Evolutionary conservation across 2,113 vertebrate genomes (phyloP), one percentile per base, ranked within the genome.

Genomic region (Gobio gobio): DNA sequence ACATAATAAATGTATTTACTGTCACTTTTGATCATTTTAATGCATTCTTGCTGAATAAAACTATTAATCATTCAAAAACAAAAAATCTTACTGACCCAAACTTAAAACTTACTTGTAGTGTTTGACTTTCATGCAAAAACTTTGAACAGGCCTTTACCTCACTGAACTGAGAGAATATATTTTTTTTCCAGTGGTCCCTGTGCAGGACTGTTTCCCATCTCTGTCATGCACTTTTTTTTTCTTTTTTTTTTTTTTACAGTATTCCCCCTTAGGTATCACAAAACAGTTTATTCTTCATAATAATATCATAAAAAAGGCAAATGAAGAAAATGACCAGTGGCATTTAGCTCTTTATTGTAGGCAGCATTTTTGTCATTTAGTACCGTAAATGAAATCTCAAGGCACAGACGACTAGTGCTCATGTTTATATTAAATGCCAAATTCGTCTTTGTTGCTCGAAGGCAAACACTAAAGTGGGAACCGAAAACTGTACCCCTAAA

Each of bases 371-470:
- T 45, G 68, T 72, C 40, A 72, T 73, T 73, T 73, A 72, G 36
- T 2, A 29, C 73, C 24, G 16, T 29, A 76, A 76, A 76, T 10
- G 8, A 76, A 76, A 76, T 76, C 45, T 75, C 47, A 49, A 54
- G 73, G 45, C 24, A 29, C 6, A 49, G 22, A 75, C 26, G 72
- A 51, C 73, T 54, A 13, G 8, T 29, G 24, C 73, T 76, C 73
- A 20, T 76, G 26, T 76, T 76, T 54, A 49, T 54, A 76, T 76
- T 76, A 76, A 76, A 76, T 76, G 73, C 45, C 73, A 76, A 51
- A 51, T 75, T 47, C 6, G 4, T 51, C 73, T 16, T 51, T 75
- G 45, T 51, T 51, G 73, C 73, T 51, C 8, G 45, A 75, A 51
- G 73, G 47, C 29, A 51, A 54, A 54, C 14, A 54, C 73, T 47